Evolutionary conservation across 2,888 invertebrate genomes (phyloP).

Genomic region (Leucania comma): DNA sequence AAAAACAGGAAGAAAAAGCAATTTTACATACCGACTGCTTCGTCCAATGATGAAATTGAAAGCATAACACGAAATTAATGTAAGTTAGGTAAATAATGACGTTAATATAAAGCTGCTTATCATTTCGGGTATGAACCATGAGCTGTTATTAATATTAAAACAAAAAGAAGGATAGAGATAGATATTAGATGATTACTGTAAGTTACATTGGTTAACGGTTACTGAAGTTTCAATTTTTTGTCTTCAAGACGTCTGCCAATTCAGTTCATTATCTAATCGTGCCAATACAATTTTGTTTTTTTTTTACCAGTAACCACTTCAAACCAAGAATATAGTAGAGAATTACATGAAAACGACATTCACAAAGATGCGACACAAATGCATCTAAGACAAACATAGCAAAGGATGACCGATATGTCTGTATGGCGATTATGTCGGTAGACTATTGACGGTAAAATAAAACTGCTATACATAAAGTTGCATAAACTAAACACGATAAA

Average conservation of each 20-base stretch:
- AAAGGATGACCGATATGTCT: slow-evolving; percentile 30
- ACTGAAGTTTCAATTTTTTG: slow-evolving; percentile 24
- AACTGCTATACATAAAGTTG: slow-evolving; percentile 47
- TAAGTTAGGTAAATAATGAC: slow-evolving; percentile 67
- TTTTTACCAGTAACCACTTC: slow-evolving; percentile 47
- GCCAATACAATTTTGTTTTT: slow-evolving; percentile 33
- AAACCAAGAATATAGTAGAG: slow-evolving; percentile 28
- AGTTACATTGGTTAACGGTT: slow-evolving; percentile 34
- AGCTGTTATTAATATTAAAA: slow-evolving; percentile 13
- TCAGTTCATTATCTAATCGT: slow-evolving; percentile 14
- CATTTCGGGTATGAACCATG: slow-evolving; percentile 25
- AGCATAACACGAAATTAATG: slow-evolving; percentile 83
- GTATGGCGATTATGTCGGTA: slow-evolving; percentile 17
- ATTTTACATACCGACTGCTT: slow-evolving; percentile 88
- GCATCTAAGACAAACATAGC: slow-evolving; percentile 61
- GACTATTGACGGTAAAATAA: slow-evolving; percentile 33
- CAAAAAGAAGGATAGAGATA: slow-evolving; percentile 11
- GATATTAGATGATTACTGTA: slow-evolving; percentile 4
- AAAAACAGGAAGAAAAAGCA: slow-evolving; percentile 69
- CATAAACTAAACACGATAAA: slow-evolving; percentile 42
- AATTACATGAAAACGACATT: slow-evolving; percentile 45
- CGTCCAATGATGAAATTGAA: slow-evolving; percentile 86
- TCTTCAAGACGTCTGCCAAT: slow-evolving; percentile 43
- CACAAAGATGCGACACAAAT: slow-evolving; percentile 56
- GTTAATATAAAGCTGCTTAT: slow-evolving; percentile 39